phyloP scores from a whole-genome alignment of 1,140 invertebrate genomes.

The Colletes latitarsis region DNA sequence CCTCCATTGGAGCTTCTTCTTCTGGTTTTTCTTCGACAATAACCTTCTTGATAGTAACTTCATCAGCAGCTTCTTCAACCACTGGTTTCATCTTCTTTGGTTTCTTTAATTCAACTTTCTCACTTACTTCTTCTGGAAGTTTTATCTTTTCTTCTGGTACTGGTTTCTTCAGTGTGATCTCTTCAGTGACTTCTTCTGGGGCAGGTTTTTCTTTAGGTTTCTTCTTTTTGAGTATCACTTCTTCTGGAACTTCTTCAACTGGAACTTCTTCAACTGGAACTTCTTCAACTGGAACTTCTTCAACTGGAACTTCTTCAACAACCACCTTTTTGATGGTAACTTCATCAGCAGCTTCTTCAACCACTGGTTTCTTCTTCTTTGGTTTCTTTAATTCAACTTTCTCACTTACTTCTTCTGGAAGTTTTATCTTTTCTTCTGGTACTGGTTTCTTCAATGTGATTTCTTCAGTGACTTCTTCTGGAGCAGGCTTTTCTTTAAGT shows the following conservation, averaged over 20 bases:
- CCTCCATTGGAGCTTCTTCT: slow-evolving; percentile 65
- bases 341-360: slow-evolving; percentile 67
- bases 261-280: neutral
- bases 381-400: slow-evolving; percentile 73
- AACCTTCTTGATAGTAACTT: slow-evolving; percentile 72
- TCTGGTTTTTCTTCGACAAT: slow-evolving; percentile 51
- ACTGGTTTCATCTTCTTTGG: slow-evolving; percentile 67
- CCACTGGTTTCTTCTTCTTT: slow-evolving; percentile 66
- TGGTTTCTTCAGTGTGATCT: slow-evolving; percentile 67
- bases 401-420: slow-evolving; percentile 59
- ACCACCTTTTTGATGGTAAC: slow-evolving; percentile 72
- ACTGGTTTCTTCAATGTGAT: slow-evolving; percentile 65
- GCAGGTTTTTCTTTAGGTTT: slow-evolving; percentile 64
- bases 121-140: slow-evolving; percentile 57
- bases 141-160: slow-evolving; percentile 59
- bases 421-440: slow-evolving; percentile 58
- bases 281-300: slow-evolving; percentile 53
- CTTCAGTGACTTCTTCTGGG: slow-evolving; percentile 67
- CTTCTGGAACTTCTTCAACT: slow-evolving; percentile 74
- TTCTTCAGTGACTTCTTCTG: slow-evolving; percentile 68
- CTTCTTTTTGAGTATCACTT: slow-evolving; percentile 77
- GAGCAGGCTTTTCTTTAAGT: slow-evolving; percentile 62
- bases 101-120: slow-evolving; percentile 73
- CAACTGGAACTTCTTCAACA: slow-evolving; percentile 52
- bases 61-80: slow-evolving; percentile 63